A percentile compares a stretch with the other conserved stretches of the same genome.
These are phyloP conservation scores for Meloidogyne floridensis DNA, from an alignment of 1,140 invertebrate species.

Conservation along the genomic window DNA sequence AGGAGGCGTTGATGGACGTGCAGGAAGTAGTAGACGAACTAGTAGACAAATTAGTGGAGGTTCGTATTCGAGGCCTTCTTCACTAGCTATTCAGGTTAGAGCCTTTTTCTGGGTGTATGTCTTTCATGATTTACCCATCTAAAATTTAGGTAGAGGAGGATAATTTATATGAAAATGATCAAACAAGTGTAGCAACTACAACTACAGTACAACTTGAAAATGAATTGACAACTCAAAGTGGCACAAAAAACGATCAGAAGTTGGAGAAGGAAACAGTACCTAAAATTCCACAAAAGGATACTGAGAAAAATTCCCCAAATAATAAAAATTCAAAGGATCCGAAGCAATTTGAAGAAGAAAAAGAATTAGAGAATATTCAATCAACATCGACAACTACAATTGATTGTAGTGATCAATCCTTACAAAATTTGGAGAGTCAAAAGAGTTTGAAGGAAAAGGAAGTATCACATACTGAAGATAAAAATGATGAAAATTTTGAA, in stretches of 20 bases:
- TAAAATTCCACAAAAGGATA: not conserved
- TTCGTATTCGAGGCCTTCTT: not conserved
- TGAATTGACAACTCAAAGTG: not conserved
- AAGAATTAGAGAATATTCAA: slow-evolving; percentile 2
- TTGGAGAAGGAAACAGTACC: not conserved
- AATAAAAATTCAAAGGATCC: not conserved
- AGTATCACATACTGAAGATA: not conserved
- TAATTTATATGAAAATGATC: not conserved
- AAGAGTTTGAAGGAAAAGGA: not conserved
- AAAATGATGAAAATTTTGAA: not conserved
- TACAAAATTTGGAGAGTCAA: not conserved
- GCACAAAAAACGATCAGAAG: not conserved
- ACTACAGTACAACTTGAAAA: not conserved
- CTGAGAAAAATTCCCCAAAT: not conserved
- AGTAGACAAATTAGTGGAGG: not conserved
- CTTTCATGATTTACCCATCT: not conserved
- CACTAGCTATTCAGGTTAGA: slow-evolving; percentile 5
- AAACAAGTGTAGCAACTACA: not conserved
- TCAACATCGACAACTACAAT: not conserved
- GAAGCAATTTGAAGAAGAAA: not conserved
- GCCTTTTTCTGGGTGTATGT: not conserved
- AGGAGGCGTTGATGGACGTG: not conserved
- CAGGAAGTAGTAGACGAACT: slow-evolving; percentile 23
- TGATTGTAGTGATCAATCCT: not conserved
- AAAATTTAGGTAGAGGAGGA: not conserved